These are phyloP conservation scores for Drosophila monieri DNA, from an alignment of 2,888 invertebrate genomes.

Conservation along the genomic window DNA sequence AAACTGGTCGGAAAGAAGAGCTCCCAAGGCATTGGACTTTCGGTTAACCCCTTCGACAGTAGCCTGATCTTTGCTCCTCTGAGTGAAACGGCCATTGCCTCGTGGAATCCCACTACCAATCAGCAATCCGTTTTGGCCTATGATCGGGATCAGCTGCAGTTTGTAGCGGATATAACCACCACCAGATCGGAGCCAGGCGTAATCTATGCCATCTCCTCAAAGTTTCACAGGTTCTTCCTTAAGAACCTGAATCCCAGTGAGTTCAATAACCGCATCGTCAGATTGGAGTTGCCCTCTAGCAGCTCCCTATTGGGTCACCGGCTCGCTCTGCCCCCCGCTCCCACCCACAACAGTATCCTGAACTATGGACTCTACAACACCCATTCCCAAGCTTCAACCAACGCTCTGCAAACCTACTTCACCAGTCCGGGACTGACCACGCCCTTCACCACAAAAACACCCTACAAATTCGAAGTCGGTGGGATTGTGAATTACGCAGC, in stretches of 20 bases:
- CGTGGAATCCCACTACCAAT: slow-evolving; percentile 91
- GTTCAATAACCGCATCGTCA: slow-evolving; percentile 90
- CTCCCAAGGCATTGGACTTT: slow-evolving; percentile 91
- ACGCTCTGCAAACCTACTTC: slow-evolving; percentile 67
- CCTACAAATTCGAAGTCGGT: slow-evolving; percentile 73
- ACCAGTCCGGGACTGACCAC: slow-evolving; percentile 62
- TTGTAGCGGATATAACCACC: slow-evolving; percentile 90
- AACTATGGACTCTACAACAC: slow-evolving; percentile 50
- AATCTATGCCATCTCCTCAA: slow-evolving; percentile 90
- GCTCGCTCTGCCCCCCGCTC: slow-evolving; percentile 34
- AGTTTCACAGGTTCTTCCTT: slow-evolving; percentile 92
- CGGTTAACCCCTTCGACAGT: slow-evolving; percentile 89
- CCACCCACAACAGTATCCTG: slow-evolving; percentile 51
- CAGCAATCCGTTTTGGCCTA: slow-evolving; percentile 90
- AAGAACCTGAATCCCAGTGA: slow-evolving; percentile 88
- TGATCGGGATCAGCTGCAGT: slow-evolving; percentile 90
- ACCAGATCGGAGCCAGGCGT: slow-evolving; percentile 88
- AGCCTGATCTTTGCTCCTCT: slow-evolving; percentile 91
- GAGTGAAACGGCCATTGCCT: slow-evolving; percentile 91
- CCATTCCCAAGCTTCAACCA: slow-evolving; percentile 39
- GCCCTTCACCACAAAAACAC: slow-evolving; percentile 61
- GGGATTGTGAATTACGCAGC: slow-evolving; percentile 75
- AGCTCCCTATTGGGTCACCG: slow-evolving; percentile 36
- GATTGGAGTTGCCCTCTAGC: slow-evolving; percentile 83
- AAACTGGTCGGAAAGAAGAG: slow-evolving; percentile 92